A percentile compares a stretch with the other conserved stretches of the same genome.
Conservation (phyloP, 2,113 vertebrate genomes). For the Hydrolagus affinis region DNA sequence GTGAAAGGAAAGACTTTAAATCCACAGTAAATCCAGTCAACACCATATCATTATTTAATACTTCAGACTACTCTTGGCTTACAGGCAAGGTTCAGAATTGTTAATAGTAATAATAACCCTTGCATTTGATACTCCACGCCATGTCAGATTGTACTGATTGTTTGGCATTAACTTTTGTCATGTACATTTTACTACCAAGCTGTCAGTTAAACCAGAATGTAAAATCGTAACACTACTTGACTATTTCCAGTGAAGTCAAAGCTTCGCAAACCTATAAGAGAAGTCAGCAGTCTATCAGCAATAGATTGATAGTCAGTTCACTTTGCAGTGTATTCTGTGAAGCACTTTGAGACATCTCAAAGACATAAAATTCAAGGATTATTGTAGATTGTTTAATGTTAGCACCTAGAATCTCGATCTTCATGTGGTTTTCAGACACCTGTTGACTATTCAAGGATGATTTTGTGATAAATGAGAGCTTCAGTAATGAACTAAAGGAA, state of each 20-base stretch:
- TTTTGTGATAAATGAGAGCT: background rate
- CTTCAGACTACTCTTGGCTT: background rate
- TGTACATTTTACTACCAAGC: background rate
- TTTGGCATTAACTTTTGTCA: background rate
- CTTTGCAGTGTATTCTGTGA: no score
- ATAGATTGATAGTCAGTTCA: no score
- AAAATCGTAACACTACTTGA: no score
- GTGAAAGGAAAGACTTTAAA: background rate
- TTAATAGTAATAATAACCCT: no score
- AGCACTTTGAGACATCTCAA: no score
- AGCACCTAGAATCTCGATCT: no score
- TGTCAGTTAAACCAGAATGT: background rate
- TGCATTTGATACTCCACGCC: background rate
- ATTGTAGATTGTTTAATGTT: no score
- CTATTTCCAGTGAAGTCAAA: no score
- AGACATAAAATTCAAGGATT: no score
- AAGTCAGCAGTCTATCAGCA: no score
- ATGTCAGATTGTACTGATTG: background rate
- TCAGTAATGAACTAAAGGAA: background rate
- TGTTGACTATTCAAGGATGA: background rate
- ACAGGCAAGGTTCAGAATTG: no score
- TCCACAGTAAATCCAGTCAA: background rate
- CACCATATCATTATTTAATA: background rate
- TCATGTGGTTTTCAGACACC: background rate
- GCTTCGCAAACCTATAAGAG: no score